These are phyloP conservation scores for Lacanobia oleracea DNA, from an alignment of 2,888 invertebrate species.

Conservation along the genomic window DNA sequence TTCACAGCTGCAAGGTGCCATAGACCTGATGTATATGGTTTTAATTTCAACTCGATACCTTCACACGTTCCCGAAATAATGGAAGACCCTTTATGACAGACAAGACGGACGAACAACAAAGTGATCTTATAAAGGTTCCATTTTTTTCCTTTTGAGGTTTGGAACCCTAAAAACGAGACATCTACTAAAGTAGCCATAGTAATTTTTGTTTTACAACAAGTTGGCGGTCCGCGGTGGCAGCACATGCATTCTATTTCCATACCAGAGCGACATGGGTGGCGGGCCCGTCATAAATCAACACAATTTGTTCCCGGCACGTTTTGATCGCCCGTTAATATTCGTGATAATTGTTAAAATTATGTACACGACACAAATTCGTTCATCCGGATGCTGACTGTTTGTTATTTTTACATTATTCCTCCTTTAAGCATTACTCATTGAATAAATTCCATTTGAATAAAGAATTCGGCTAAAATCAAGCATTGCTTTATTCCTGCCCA, in stretches of 20 bases:
- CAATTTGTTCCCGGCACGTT: conserved; percentile 85
- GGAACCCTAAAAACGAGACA: conserved; percentile 22
- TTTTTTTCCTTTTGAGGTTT: too few species aligned
- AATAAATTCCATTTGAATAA: conserved; percentile 32
- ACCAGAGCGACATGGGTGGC: conserved; percentile 83
- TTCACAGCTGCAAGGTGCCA: too few species aligned
- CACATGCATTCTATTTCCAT: conserved; percentile 80
- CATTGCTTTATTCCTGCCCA: conserved; percentile 24
- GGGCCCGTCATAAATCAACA: conserved; percentile 81
- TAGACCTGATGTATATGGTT: too few species aligned
- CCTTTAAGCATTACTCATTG: conserved; percentile 42
- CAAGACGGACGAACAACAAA: too few species aligned
- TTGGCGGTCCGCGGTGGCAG: conserved; percentile 56
- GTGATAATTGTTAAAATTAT: conserved; percentile 77
- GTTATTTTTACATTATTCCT: conserved; percentile 56
- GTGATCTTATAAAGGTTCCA: too few species aligned
- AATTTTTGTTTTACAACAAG: conserved; percentile 60
- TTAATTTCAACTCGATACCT: too few species aligned
- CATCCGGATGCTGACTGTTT: conserved; percentile 66
- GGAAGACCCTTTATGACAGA: too few species aligned
- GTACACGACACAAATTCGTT: conserved; percentile 64
- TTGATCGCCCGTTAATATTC: conserved; percentile 74
- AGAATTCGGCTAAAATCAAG: conserved; percentile 36
- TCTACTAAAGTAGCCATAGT: conserved; percentile 11
- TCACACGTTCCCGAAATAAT: too few species aligned